Evolutionary conservation across 2,888 invertebrate species (phyloP).

Genomic region (Macaria liturata): DNA sequence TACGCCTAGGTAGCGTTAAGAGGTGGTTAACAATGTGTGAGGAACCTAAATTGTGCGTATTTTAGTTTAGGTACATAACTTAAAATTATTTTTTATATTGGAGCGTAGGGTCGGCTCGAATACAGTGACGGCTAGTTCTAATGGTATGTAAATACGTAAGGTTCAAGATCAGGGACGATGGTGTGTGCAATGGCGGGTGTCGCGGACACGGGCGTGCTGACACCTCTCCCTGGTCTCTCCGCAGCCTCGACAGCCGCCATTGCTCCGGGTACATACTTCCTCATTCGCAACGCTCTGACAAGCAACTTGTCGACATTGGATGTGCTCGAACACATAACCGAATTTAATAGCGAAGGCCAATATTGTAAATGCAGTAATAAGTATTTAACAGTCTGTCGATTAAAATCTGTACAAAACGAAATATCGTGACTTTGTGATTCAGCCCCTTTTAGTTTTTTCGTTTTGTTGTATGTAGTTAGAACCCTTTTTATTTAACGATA

Average conservation of each 20-base stretch:
- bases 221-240: slow-evolving; percentile 3
- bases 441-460: slow-evolving; percentile 44
- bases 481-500: slow-evolving; percentile 31
- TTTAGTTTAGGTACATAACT: slow-evolving; percentile 67
- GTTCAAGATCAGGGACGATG: slow-evolving; percentile 42
- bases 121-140: slow-evolving; percentile 58
- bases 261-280: slow-evolving; percentile 27
- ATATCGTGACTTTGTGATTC: slow-evolving; percentile 69
- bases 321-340: slow-evolving; percentile 68
- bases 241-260: slow-evolving; percentile 18
- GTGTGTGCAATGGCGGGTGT: slow-evolving; percentile 23
- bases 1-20: slow-evolving; percentile 52
- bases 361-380: slow-evolving; percentile 78
- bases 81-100: slow-evolving; percentile 59
- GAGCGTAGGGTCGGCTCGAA: slow-evolving; percentile 60
- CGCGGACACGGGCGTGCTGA: background rate
- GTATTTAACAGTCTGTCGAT: slow-evolving; percentile 80
- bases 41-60: slow-evolving; percentile 56
- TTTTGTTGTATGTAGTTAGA: slow-evolving; percentile 38
- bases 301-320: slow-evolving; percentile 33
- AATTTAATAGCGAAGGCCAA: slow-evolving; percentile 72
- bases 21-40: slow-evolving; percentile 52
- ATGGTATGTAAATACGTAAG: slow-evolving; percentile 75
- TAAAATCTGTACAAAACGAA: slow-evolving; percentile 82
- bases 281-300: slow-evolving; percentile 31